Conservation (phyloP, 2,797 vertebrate genomes). For the Gallirallus australis region DNA sequence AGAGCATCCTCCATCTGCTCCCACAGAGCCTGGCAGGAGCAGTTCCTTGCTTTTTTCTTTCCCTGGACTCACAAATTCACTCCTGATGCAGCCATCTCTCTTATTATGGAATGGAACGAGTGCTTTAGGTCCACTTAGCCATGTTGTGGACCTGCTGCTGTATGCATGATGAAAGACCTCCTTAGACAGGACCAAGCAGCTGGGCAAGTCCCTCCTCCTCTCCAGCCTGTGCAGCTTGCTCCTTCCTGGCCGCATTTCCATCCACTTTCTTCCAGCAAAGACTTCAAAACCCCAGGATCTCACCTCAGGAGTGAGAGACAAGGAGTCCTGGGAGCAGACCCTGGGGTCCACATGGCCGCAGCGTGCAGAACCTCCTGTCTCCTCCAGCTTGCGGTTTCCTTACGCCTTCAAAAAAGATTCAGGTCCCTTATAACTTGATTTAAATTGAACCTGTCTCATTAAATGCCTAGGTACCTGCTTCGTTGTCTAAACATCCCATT, state of each 20-base stretch:
- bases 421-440: neutral
- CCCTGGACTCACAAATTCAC: neutral
- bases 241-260: neutral
- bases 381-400: neutral
- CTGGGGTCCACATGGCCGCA: accelerated
- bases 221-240: accelerated
- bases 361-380: neutral
- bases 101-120: neutral
- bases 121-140: neutral
- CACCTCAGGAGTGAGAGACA: accelerated
- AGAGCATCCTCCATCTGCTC: conserved; percentile 27
- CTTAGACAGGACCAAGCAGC: accelerated
- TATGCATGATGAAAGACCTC: accelerated
- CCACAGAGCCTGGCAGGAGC: neutral
- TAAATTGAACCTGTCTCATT: neutral
- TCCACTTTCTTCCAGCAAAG: neutral
- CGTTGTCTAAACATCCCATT: neutral
- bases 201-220: neutral
- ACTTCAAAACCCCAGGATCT: neutral
- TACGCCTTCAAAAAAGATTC: neutral
- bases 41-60: neutral
- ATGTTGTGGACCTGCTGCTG: accelerated
- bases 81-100: neutral
- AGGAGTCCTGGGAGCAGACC: neutral
- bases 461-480: neutral